Percentiles rank a stretch among this genome's conserved stretches.
These are phyloP conservation scores for Smithornis capensis DNA, from an alignment of 2,113 vertebrate genomes.

Conservation along the genomic window DNA sequence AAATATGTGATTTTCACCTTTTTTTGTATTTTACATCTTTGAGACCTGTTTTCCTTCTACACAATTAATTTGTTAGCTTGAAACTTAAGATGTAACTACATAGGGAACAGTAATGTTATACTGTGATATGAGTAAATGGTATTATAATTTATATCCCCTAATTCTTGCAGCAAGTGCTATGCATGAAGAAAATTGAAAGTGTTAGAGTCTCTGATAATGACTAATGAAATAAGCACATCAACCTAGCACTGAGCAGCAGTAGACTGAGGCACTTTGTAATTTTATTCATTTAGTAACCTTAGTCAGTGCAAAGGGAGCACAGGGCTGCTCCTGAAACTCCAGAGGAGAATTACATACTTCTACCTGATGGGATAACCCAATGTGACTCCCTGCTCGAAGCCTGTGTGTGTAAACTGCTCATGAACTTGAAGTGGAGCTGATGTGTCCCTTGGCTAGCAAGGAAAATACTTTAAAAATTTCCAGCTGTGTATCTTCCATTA, in stretches of 20 bases:
- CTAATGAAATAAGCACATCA: background rate
- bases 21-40: background rate
- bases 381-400: too few species aligned
- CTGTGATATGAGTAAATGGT: background rate
- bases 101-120: background rate
- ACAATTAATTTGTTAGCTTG: background rate
- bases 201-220: background rate
- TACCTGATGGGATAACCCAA: background rate
- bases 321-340: background rate
- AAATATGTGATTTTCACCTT: background rate
- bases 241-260: rapidly evolving
- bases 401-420: background rate
- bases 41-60: background rate
- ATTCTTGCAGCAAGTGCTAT: background rate
- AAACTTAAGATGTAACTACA: background rate
- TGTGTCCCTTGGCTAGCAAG: rapidly evolving
- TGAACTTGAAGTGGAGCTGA: background rate
- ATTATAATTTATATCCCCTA: background rate
- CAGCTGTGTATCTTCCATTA: background rate
- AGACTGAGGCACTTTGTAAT: background rate
- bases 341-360: background rate
- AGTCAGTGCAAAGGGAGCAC: background rate
- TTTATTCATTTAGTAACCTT: background rate
- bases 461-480: background rate
- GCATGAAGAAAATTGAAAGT: background rate